Percentiles rank a stretch among this genome's conserved stretches.
Conservation (phyloP, 2,797 vertebrate species). For the Oreortyx pictus region DNA sequence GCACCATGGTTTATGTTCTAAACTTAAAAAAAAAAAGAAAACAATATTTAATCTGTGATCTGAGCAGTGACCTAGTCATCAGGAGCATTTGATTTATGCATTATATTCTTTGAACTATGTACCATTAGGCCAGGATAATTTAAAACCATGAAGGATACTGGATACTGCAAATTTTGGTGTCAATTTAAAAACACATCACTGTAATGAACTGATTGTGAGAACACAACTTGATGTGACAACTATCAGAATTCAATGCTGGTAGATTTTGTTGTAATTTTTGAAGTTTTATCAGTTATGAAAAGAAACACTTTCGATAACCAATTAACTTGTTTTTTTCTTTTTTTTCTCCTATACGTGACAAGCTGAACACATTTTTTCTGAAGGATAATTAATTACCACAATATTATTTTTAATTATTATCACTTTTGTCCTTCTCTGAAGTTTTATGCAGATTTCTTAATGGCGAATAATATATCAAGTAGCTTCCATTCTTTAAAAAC, state of each 20-base stretch:
- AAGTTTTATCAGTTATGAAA: not conserved
- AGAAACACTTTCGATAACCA: not conserved
- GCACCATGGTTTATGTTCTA: not conserved
- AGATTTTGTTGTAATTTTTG: not conserved
- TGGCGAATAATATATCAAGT: not conserved
- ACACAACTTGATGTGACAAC: not conserved
- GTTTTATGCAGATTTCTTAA: not conserved
- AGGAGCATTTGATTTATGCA: conserved; percentile 15
- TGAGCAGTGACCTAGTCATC: not conserved
- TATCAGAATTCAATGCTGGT: not conserved
- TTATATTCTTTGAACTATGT: not conserved
- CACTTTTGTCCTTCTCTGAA: not conserved
- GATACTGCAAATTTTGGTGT: not conserved
- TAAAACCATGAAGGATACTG: not conserved
- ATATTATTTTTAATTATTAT: not conserved
- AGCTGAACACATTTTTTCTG: not conserved
- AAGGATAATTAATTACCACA: not conserved
- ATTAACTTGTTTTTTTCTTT: not conserved
- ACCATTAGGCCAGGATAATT: not conserved
- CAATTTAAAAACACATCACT: not conserved
- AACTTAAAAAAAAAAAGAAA: not conserved
- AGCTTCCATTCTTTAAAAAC: not conserved
- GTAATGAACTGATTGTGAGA: not conserved
- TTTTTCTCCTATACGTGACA: not conserved
- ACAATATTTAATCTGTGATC: not conserved